A percentile compares a stretch with the other conserved stretches of the same genome.
These are phyloP conservation scores for Margaritifera margaritifera DNA, from an alignment of 2,888 invertebrate genomes.

Conservation along the genomic window DNA sequence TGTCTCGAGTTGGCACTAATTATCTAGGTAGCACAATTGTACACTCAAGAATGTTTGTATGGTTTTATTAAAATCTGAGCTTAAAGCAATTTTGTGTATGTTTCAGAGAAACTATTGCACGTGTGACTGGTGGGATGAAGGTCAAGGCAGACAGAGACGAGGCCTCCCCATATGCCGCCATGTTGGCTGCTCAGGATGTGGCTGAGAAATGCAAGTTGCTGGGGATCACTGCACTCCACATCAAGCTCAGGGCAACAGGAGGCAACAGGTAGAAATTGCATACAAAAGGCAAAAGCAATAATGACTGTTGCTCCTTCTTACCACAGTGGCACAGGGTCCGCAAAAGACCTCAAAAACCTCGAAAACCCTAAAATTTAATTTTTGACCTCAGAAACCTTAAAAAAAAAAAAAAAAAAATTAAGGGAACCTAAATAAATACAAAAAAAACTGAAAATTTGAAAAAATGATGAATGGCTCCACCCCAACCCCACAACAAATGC, in stretches of 20 bases:
- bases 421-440: too few relatives aligned
- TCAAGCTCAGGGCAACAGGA: constrained; percentile 98
- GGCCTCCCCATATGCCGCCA: constrained; percentile 99
- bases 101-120: constrained; percentile 77
- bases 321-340: too few relatives aligned
- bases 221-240: constrained; percentile 98
- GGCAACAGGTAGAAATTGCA: constrained; percentile 81
- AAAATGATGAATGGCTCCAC: too few relatives aligned
- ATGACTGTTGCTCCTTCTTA: background rate
- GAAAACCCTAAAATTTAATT: too few relatives aligned
- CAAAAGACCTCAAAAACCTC: too few relatives aligned
- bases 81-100: background rate
- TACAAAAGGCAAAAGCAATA: background rate
- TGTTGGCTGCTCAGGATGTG: constrained; percentile 99
- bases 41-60: too few relatives aligned
- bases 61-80: background rate
- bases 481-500: too few relatives aligned
- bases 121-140: constrained; percentile 96
- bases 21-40: too few relatives aligned
- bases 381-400: too few relatives aligned
- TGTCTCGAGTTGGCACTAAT: too few relatives aligned
- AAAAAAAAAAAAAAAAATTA: too few relatives aligned
- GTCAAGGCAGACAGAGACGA: constrained; percentile 99
- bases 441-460: too few relatives aligned
- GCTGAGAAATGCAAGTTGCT: constrained; percentile 98